Conservation (phyloP, 2,113 vertebrate genomes). For the Solenodon paradoxus region DNA sequence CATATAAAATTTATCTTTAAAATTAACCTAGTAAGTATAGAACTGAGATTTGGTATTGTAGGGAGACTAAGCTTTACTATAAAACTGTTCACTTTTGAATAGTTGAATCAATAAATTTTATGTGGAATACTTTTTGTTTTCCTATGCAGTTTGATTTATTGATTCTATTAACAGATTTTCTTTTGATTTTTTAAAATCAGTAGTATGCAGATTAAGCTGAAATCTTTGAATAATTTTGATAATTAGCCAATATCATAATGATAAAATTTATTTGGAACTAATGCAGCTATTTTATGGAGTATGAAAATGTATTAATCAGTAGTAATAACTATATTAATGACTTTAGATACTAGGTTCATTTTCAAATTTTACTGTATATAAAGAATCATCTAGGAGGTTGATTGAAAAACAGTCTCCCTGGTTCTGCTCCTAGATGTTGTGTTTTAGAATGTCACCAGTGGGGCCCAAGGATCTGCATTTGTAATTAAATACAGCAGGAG, state of each 20-base stretch:
- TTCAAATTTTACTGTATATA: background rate
- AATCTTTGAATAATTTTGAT: constrained; percentile 59
- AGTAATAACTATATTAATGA: constrained; percentile 63
- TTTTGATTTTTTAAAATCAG: background rate
- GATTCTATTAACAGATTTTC: background rate
- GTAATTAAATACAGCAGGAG: background rate
- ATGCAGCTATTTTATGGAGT: constrained; percentile 63
- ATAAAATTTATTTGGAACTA: constrained; percentile 60
- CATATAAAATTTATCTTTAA: background rate
- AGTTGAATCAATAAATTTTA: background rate
- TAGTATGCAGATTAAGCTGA: background rate
- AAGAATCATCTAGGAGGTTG: background rate
- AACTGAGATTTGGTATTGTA: background rate
- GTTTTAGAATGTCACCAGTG: background rate
- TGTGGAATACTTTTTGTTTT: background rate
- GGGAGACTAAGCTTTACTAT: background rate
- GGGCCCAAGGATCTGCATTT: background rate
- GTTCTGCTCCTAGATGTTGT: background rate
- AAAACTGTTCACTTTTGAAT: background rate
- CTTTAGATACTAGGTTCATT: constrained; percentile 59
- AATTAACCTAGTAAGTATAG: background rate
- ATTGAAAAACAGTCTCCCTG: background rate
- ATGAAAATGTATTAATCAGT: constrained; percentile 14
- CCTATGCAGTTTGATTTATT: background rate
- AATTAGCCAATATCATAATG: constrained; percentile 41